Conservation (phyloP, 2,113 vertebrate genomes). For the Rhinoderma darwinii region DNA sequence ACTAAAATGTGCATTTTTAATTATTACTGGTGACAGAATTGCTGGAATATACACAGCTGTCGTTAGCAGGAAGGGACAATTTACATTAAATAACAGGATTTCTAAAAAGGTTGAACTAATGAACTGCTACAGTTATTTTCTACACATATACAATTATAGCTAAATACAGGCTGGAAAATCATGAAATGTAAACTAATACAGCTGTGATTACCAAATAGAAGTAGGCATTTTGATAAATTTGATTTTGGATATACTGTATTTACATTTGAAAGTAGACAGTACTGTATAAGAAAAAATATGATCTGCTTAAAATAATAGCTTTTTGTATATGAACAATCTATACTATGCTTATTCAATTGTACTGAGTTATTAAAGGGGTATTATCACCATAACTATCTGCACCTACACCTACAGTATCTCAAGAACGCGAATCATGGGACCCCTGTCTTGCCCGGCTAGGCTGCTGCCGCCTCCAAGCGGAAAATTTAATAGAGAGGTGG, state of each 20-base stretch:
- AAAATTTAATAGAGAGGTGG: no score
- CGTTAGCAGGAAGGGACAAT: not conserved
- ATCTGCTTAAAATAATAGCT: not conserved
- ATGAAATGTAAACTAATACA: conserved; percentile 31
- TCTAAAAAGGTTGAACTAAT: not conserved
- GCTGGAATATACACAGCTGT: conserved; percentile 6
- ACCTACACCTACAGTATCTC: no score
- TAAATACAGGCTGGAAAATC: not conserved
- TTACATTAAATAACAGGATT: conserved; percentile 15
- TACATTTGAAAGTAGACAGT: not conserved
- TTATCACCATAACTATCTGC: no score
- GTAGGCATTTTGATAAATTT: not conserved
- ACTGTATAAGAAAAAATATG: not conserved
- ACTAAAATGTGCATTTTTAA: not conserved
- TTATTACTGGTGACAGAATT: not conserved
- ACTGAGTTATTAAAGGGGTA: no score
- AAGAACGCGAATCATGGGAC: no score
- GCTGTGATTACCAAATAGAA: not conserved
- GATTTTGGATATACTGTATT: not conserved
- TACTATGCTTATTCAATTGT: not conserved
- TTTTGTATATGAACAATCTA: not conserved
- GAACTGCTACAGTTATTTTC: conserved; percentile 7
- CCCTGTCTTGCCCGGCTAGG: no score
- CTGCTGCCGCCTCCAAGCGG: no score
- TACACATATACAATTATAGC: not conserved